phyloP scores from a whole-genome alignment of 2,797 vertebrate genomes.

The Sylvilagus floridanus region DNA sequence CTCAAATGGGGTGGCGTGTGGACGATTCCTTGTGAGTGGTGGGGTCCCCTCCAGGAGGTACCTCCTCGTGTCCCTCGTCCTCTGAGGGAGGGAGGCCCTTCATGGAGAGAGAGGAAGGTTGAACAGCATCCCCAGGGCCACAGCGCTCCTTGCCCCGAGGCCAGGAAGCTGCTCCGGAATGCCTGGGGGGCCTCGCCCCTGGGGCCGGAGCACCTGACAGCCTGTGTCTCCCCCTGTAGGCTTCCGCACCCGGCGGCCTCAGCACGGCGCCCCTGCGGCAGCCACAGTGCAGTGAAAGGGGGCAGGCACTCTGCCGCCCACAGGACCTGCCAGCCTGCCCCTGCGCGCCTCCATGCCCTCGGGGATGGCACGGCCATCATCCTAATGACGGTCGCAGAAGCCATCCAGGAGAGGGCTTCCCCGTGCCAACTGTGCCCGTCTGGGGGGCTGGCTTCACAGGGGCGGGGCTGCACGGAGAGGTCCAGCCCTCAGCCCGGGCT shows the following conservation, averaged over 20 bases:
- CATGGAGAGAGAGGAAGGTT: background rate
- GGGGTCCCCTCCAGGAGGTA: too few relatives aligned
- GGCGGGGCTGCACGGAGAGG: too few relatives aligned
- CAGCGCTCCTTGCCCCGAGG: background rate
- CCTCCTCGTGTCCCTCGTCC: background rate
- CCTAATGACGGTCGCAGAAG: background rate
- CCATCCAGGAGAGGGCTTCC: background rate
- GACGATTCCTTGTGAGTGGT: too few relatives aligned
- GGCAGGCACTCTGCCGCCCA: rapidly evolving
- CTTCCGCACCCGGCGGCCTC: too few relatives aligned
- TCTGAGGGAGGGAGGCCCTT: background rate
- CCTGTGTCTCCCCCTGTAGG: background rate
- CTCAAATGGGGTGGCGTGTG: background rate
- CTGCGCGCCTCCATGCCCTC: background rate
- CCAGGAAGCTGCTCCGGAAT: background rate
- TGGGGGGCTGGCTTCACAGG: too few relatives aligned
- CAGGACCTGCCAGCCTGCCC: rapidly evolving
- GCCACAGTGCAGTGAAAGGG: background rate
- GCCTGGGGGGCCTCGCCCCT: too few relatives aligned
- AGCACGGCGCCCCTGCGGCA: too few relatives aligned
- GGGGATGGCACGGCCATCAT: rapidly evolving
- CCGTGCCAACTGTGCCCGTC: too few relatives aligned
- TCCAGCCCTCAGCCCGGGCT: background rate
- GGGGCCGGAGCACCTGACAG: rapidly evolving
- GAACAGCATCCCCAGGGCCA: too few relatives aligned